These are phyloP conservation scores for Acanthococcus lagerstroemiae DNA, from an alignment of 2,888 invertebrate species.

Conservation along the genomic window DNA sequence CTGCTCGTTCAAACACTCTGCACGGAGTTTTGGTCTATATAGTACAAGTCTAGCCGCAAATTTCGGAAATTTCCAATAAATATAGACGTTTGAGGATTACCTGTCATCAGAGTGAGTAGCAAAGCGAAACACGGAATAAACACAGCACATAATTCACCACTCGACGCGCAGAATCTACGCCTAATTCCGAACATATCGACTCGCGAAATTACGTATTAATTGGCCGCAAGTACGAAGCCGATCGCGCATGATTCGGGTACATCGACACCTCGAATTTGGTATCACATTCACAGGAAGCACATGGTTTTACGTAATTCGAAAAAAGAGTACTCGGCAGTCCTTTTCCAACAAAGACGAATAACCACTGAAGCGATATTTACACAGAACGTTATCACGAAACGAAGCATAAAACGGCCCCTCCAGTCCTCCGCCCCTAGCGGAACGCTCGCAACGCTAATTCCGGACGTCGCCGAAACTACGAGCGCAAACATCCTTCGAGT, in stretches of 20 bases:
- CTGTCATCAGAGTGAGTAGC: background rate
- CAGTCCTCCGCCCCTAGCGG: background rate
- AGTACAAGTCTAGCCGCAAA: too few species aligned
- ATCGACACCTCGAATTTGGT: too few species aligned
- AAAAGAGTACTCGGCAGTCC: slow-evolving; percentile 3
- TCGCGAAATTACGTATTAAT: too few species aligned
- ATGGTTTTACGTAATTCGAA: slow-evolving; percentile 1
- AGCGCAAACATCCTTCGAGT: too few species aligned
- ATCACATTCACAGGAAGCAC: too few species aligned
- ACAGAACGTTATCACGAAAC: slow-evolving; percentile 24
- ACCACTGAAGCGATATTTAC: slow-evolving; percentile 17
- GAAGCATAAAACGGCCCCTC: slow-evolving; percentile 7
- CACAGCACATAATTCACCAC: background rate
- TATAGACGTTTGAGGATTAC: too few species aligned
- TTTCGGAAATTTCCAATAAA: too few species aligned
- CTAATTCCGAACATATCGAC: background rate
- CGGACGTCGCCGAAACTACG: slow-evolving; percentile 7
- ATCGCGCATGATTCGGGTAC: too few species aligned
- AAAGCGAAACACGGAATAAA: background rate
- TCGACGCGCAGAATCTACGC: background rate
- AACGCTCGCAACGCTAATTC: slow-evolving; percentile 13
- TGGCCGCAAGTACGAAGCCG: too few species aligned
- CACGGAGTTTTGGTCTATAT: too few species aligned
- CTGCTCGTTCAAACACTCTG: too few species aligned
- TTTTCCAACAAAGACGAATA: slow-evolving; percentile 13